Percentiles rank a stretch among this genome's conserved stretches.
phyloP scores from a whole-genome alignment of 2,888 invertebrate genomes.

The Drosophila subquinaria region DNA sequence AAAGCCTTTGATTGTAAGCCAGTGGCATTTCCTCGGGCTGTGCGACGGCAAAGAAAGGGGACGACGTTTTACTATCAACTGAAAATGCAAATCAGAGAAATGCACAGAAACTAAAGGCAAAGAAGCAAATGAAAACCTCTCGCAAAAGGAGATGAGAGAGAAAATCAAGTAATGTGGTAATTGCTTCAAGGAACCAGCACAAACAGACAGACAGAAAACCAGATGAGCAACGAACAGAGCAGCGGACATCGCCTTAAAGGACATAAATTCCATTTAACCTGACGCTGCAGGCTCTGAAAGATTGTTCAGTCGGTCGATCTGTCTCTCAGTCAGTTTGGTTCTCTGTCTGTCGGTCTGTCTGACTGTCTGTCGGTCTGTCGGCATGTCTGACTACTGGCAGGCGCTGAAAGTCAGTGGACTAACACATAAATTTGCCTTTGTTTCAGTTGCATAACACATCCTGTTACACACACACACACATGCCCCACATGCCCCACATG shows the following conservation, averaged over 20 bases:
- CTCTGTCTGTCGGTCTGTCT: constrained; percentile 3
- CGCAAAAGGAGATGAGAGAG: constrained; percentile 4
- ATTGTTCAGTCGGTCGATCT: constrained; percentile 16
- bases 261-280: constrained; percentile 74
- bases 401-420: constrained; percentile 61
- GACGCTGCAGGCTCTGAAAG: constrained; percentile 59
- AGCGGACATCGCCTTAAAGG: constrained; percentile 49
- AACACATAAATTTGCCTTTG: constrained; percentile 76
- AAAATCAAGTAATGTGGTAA: constrained; percentile 55
- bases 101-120: constrained; percentile 33
- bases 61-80: constrained; percentile 11
- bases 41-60: constrained; percentile 6
- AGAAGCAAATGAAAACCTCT: constrained; percentile 28
- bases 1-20: constrained; percentile 73
- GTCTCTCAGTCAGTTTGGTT: constrained; percentile 5
- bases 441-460: constrained; percentile 75
- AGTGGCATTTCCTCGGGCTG: constrained; percentile 14
- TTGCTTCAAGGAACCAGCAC: constrained; percentile 57
- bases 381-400: constrained; percentile 46
- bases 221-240: constrained; percentile 15
- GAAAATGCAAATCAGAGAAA: constrained; percentile 64
- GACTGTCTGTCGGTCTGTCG: constrained; percentile 8
- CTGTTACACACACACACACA: constrained; percentile 52
- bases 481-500: constrained; percentile 37
- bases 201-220: constrained; percentile 28